Evolutionary conservation across 2,113 vertebrate species (phyloP), one percentile per base, ranked within the genome.

Genomic region (Cephalopholis sonnerati): DNA sequence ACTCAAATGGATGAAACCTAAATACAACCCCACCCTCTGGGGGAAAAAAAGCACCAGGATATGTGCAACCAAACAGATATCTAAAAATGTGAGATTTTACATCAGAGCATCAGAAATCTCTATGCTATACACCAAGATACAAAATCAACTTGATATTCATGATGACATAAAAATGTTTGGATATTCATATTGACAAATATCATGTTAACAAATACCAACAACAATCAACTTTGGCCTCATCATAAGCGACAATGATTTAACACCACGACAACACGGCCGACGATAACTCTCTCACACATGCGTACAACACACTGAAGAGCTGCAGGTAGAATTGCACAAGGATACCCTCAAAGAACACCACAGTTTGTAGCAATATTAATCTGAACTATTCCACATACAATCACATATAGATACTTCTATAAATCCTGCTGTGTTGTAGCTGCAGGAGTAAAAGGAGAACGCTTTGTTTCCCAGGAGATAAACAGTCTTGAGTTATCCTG

Each of bases 281-380:
- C 79, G 27, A 48, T 63, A 85, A 87, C 77, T 84, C 86, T 73
- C 90, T 85, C 92, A 89, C 83, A 89, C 87, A 92, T 89, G 89
- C 80, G 58, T 46, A 87, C 88, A 20, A 89, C 89, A 93, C 91
- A 83, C 72, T 75, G 81, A 89, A 90, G 88, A 92, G 88, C 89
- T 74, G 90, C 88, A 84, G 75, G 81, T 90, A 91, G 66, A 85
- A 81, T 77, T 90, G 79, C 82, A 92, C 92, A 88, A 77, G 81
- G 73, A 86, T 86, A 91, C 78, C 75, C 80, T 91, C 70, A 91
- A 92, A 85, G 70, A 88, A 91, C 91, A 91, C 75, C 86, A 93
- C 84, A 63, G 36, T 70, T 84, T 85, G 82, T 53, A 84, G 55
- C 87, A 86, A 91, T 92, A 90, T 79, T 90, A 66, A 86, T 87